These are phyloP conservation scores for Sus cebifrons DNA, from an alignment of 2,797 vertebrate species.

Conservation along the genomic window DNA sequence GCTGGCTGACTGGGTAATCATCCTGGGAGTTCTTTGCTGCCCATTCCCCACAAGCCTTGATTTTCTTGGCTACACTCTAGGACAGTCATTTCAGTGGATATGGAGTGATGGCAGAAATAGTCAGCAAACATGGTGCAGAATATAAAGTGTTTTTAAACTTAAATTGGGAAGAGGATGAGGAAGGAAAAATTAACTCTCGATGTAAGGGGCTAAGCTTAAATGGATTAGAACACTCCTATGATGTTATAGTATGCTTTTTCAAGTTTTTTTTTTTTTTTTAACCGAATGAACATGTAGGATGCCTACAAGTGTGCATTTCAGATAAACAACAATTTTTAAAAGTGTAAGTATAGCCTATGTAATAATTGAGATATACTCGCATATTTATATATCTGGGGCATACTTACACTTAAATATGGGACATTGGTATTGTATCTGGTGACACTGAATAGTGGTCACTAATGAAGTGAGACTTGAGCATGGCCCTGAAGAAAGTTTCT, in stretches of 20 bases:
- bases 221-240: background rate
- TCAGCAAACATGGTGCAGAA: background rate
- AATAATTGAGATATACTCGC: background rate
- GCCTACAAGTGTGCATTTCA: constrained; percentile 39
- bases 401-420: background rate
- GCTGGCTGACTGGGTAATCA: background rate
- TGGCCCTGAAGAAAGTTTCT: background rate
- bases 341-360: background rate
- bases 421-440: constrained; percentile 33
- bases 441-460: background rate
- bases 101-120: constrained; percentile 3
- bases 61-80: background rate
- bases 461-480: background rate
- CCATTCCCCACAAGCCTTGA: fast-evolving
- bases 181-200: background rate
- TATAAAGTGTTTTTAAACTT: constrained; percentile 18
- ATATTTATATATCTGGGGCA: background rate
- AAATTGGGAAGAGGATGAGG: background rate
- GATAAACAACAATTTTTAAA: background rate
- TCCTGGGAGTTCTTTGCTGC: background rate
- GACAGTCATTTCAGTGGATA: constrained; percentile 8
- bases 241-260: background rate
- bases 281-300: background rate
- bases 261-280: background rate
- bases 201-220: background rate